Percentiles rank a stretch among this genome's conserved stretches.
phyloP scores from a whole-genome alignment of 2,797 vertebrate species.

The Sebastes iracundus region DNA sequence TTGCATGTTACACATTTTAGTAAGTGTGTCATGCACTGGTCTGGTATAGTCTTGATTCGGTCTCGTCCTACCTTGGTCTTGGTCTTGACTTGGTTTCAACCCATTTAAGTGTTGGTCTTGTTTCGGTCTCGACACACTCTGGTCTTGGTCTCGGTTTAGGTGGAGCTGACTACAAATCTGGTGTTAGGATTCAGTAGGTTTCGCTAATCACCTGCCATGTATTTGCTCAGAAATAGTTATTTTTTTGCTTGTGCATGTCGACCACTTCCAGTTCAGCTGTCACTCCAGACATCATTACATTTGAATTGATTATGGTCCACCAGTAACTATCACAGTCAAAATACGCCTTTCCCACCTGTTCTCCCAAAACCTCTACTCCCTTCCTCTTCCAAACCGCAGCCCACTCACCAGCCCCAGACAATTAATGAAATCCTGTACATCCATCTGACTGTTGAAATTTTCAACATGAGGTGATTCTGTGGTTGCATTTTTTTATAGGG shows the following conservation, averaged over 20 bases:
- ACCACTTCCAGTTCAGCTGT: background rate
- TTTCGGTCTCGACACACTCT: too few species aligned
- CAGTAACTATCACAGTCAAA: background rate
- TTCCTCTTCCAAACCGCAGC: background rate
- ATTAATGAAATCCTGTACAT: conserved; percentile 19
- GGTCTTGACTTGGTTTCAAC: too few species aligned
- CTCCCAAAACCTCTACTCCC: background rate
- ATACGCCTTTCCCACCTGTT: background rate
- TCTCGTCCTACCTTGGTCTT: too few species aligned
- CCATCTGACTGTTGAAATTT: conserved; percentile 4
- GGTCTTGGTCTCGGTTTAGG: too few species aligned
- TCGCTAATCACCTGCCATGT: background rate
- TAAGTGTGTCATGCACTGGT: too few species aligned
- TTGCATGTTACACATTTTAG: too few species aligned
- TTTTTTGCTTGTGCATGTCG: background rate
- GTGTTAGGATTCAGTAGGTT: background rate
- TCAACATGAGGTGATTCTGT: conserved; percentile 26
- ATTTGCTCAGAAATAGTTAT: background rate
- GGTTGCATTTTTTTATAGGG: background rate
- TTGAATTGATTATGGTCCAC: background rate
- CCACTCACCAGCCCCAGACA: background rate
- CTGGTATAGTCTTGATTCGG: too few species aligned
- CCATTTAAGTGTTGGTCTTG: too few species aligned
- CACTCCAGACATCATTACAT: background rate
- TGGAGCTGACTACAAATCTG: too few species aligned